Base-by-base conservation (phyloP, 2,113 vertebrate species). In the Coturnix japonica region DNA sequence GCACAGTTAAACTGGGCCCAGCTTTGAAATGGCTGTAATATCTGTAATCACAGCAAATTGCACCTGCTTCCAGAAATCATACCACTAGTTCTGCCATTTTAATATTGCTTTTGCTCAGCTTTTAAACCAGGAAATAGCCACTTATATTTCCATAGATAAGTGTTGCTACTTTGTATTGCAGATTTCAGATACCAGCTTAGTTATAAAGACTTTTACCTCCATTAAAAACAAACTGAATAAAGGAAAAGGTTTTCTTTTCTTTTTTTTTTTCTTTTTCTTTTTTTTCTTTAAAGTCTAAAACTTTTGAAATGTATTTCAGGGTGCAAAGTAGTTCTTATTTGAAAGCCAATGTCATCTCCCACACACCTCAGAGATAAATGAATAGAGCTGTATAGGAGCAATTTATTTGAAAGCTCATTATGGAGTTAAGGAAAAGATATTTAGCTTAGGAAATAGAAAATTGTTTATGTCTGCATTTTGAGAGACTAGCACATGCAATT, bases 1-100 rank as follows among this genome's bases (percentile, higher is more conserved):
- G 63, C 11, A 49, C 74, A 63, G 19, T 21, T 93, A 92, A 90
- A 81, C 78, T 67, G 16, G 41, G 15, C 10, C 28, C 35, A 59
- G 41, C 46, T 92, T 88, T 84, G 46, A 87, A 95, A 93, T 28
- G 3, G 81, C 31, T 79, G 22, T 43, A 75, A 89, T 87, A 47
- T 71, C 47, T 71, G 44, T 44, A 95, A 78, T 90, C 71, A 85
- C 26, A 75, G 51, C 11, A 95, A 84, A 85, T 88, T 67, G 11
- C 17, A 59, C 31, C 44, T 85, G 49, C 54, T 90, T 25, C 54
- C 66, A 89, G 71, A 84, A 89, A 39, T 75, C 51, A 54, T 59
- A 63, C 23, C 59, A 63, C 20, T 63, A 76, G 9, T 86, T 81
- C 61, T 84, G 19, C 41, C 44, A 65, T 86, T 72, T 90, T 61